Base-by-base conservation (phyloP, 2,888 invertebrate genomes). In the Linnaemya tessellans region DNA sequence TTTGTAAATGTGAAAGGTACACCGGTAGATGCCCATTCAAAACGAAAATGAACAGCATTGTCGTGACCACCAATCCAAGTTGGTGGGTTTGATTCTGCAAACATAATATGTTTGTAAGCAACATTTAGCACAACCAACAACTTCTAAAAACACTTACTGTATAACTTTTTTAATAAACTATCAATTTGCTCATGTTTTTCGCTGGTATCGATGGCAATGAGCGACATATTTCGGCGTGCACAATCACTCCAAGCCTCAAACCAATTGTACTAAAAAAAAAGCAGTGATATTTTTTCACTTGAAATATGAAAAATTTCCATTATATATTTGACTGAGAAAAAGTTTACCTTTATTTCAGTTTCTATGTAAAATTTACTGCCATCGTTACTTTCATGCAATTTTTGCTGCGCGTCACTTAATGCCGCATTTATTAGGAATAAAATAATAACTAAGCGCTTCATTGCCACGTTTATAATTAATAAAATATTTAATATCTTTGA, bases 211-310 rank as follows among this genome's bases (percentile, higher is more conserved):
- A 81, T 78, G 22, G 81, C 84, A 25, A 84, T 78, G 15, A 84
- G 54, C 0, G 84, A 74, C 84, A 84, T 84, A 65, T 84, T 84
- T 62, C 54, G 73, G 9, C 84, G 78, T 1, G 84, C 84, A 70
- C 84, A 84, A 64, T 84, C 81, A n/a, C 81, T 43, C 80, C 73
- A 84, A 3, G 84, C 78, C 38, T 84, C 73, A 62, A 68, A 78
- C 84, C 84, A 84, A 64, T 84, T 84, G 49, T 73, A 81, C 84
- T 84, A 13, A 13, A 84, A 79, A 9, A 5, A 10, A 43, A 20
- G 1, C n/a, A 18, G 20, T 10, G n/a, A 10, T 54, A 10, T 20
- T 54, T 54, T 54, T 54, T 10, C 8, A 35, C 35, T 5, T 35
- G 7, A 35, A 35, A 35, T 5, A 35, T 5, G 10, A 4, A 2